Evolutionary conservation across 35 echinoderm and acorn worm genomes (phyloP).

Genomic region (Lytechinus pictus): DNA sequence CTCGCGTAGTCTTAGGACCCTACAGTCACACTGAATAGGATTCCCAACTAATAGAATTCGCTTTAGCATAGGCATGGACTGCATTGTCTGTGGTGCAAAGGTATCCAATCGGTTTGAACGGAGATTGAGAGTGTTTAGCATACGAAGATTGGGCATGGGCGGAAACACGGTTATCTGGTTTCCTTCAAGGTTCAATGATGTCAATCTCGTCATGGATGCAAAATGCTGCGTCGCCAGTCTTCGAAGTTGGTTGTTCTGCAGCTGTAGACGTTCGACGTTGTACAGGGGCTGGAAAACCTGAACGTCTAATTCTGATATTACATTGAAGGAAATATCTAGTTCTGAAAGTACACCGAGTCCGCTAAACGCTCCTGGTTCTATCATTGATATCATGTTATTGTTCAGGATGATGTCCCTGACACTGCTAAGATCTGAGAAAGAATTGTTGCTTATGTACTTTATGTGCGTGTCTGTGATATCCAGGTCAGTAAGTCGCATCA

Average conservation of each 20-base stretch:
- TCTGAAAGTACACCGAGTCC: slow-evolving; percentile 64
- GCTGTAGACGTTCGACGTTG: slow-evolving; percentile 67
- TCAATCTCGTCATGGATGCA: slow-evolving; percentile 49
- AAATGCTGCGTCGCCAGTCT: slow-evolving; percentile 63
- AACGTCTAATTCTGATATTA: slow-evolving; percentile 56
- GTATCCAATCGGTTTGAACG: slow-evolving; percentile 74
- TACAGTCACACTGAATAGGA: slow-evolving; percentile 83
- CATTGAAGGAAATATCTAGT: slow-evolving; percentile 78
- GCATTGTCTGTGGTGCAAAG: slow-evolving; percentile 62
- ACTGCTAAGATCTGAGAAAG: slow-evolving; percentile 56
- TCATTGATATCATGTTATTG: slow-evolving; percentile 69
- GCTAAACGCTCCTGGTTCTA: slow-evolving; percentile 70
- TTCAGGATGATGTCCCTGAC: slow-evolving; percentile 76
- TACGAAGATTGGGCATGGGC: slow-evolving; percentile 42
- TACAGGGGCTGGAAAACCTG: slow-evolving; percentile 49
- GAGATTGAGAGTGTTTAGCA: slow-evolving; percentile 57
- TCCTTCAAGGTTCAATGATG: slow-evolving; percentile 57
- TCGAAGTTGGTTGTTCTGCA: slow-evolving; percentile 77
- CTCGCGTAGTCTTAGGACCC: slow-evolving; percentile 51
- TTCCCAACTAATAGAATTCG: slow-evolving; percentile 68
- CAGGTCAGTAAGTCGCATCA: slow-evolving; percentile 70
- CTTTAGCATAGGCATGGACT: slow-evolving; percentile 64
- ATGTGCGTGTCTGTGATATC: slow-evolving; percentile 89
- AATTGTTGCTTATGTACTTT: slow-evolving; percentile 66
- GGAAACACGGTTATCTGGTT: slow-evolving; percentile 75